Base-by-base conservation (phyloP, 2,888 invertebrate genomes). In the Mantis religiosa region DNA sequence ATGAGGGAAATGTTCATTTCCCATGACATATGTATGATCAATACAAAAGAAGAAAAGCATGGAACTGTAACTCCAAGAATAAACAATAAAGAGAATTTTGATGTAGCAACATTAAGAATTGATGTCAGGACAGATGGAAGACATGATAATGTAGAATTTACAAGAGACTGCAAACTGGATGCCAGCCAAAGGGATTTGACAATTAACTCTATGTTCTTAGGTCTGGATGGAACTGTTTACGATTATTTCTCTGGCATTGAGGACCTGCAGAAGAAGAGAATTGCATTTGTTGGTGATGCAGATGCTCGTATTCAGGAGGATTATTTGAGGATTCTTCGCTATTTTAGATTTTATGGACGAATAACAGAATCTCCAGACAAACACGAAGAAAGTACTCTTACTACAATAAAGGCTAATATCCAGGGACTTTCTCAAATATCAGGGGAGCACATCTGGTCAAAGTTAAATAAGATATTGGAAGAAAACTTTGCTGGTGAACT, bases 171-270 rank as follows among this genome's bases (percentile, higher is more conserved):
- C 98, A 95, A 97, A 92, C 92, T 98, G 90, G 99, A 99, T 95
- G 98, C 99, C 0, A 97, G 97, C 92, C 95, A 99, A 91, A 95
- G 99, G 91, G 99, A 99, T 94, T 95, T 99, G 3, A 99, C 99
- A 0, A 97, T 99, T 89, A 99, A 99, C 94, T 98, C 20, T 84
- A 41, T 34, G 25, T 9, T 81, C 82, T 90, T 93, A 94, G 98
- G 97, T 91, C 95, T 99, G 92, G 98, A 99, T 94, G 99, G 99
- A 2, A 97, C 96, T 2, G 95, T 99, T 0, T 97, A 97, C 93
- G 99, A 99, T 94, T 99, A 98, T 93, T 99, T 99, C 92, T 97
- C 96, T 94, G 99, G 99, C 0, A 96, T 96, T 92, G 97, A 98
- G 90, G 99, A 99, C 94, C 94, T 99, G 88, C 94, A 96, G 92